These are phyloP conservation scores for Drosophila simulans DNA, from an alignment of 1,140 invertebrate genomes.

Conservation along the genomic window DNA sequence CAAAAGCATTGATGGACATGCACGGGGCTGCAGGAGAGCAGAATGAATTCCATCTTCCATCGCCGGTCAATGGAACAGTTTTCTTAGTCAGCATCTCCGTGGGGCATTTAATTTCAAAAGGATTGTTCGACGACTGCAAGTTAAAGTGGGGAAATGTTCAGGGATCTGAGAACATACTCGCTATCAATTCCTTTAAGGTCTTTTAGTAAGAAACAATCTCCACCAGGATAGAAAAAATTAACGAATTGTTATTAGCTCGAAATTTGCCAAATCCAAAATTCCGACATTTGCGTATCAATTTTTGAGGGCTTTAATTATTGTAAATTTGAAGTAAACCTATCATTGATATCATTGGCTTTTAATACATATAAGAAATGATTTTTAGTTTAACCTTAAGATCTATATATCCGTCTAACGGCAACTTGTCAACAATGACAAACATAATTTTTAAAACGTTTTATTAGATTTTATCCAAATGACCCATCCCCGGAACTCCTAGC, in stretches of 20 bases:
- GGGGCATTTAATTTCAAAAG: conserved; percentile 53
- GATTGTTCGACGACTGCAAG: conserved; percentile 28
- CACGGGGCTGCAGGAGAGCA: conserved; percentile 15
- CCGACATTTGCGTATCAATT: too few species aligned
- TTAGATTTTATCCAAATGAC: conserved; percentile 7
- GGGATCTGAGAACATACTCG: conserved; percentile 7
- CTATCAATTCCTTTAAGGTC: conserved; percentile 5
- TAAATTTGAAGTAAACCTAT: too few species aligned
- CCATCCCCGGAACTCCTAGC: background rate
- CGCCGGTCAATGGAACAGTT: conserved; percentile 45
- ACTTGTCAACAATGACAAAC: conserved; percentile 1
- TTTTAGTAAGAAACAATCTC: background rate
- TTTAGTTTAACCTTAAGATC: background rate
- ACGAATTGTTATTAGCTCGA: too few species aligned
- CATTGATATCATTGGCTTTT: too few species aligned
- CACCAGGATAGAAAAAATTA: too few species aligned
- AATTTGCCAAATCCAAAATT: too few species aligned
- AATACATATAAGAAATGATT: too few species aligned
- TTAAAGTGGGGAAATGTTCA: conserved; percentile 2
- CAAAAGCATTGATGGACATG: conserved; percentile 77
- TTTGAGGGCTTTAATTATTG: too few species aligned
- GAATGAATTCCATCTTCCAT: conserved; percentile 5
- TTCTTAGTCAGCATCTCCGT: conserved; percentile 28
- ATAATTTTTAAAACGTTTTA: background rate
- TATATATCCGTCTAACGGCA: background rate